A percentile compares a stretch with the other conserved stretches of the same genome.
Evolutionary conservation across 2,888 invertebrate genomes (phyloP).

Genomic region (Rotaria macrura): DNA sequence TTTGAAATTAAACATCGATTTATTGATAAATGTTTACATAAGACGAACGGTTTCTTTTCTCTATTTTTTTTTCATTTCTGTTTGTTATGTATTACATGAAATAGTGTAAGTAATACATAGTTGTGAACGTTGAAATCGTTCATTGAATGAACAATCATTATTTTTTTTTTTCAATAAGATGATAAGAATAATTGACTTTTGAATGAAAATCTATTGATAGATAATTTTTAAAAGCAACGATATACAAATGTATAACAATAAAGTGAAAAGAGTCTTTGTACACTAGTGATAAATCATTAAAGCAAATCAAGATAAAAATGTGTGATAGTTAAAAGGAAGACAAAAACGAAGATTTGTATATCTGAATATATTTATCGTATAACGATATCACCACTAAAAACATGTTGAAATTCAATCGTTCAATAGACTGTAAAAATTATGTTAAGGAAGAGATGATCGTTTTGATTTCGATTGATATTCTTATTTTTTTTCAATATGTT

Average conservation of each 20-base stretch:
- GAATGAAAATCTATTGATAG: not conserved
- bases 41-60: no score
- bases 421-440: no score
- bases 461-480: no score
- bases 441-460: no score
- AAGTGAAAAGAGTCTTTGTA: not conserved
- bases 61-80: not conserved
- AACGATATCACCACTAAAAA: no score
- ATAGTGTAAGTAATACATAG: not conserved
- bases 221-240: not conserved
- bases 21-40: not conserved
- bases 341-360: no score
- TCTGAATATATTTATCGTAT: no score
- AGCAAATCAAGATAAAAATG: not conserved
- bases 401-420: no score
- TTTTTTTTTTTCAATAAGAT: not conserved
- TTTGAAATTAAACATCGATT: not conserved
- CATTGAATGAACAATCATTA: not conserved
- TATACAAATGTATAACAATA: not conserved
- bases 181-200: not conserved
- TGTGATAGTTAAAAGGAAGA: not conserved
- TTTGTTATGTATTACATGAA: not conserved
- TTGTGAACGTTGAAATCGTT: not conserved
- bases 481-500: no score
- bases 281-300: not conserved